A percentile compares a stretch with the other conserved stretches of the same genome.
Conservation (phyloP, 2,888 invertebrate species). For the Carabus problematicus region DNA sequence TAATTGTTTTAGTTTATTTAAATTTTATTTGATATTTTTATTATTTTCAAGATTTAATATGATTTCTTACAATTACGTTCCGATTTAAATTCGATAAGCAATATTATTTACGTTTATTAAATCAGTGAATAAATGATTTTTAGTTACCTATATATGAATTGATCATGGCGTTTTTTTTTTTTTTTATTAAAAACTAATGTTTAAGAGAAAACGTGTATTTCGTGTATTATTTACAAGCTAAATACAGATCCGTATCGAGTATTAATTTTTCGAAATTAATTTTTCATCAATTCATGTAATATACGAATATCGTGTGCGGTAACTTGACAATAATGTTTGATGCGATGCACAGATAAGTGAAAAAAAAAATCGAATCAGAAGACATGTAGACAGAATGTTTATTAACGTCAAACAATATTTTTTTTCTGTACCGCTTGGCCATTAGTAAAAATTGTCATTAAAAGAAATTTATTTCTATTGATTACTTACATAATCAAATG, state of each 20-base stretch:
- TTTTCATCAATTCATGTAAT: conserved; percentile 27
- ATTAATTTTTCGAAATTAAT: conserved; percentile 29
- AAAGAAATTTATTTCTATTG: conserved; percentile 23
- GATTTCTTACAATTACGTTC: too few species aligned
- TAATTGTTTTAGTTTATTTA: not conserved
- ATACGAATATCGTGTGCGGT: conserved; percentile 22
- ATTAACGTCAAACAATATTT: conserved; percentile 3
- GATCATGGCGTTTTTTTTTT: not conserved
- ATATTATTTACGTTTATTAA: not conserved
- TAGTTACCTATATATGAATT: conserved; percentile 11
- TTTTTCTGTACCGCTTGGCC: conserved; percentile 12
- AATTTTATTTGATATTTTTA: not conserved
- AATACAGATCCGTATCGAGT: not conserved
- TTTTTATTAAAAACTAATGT: not conserved
- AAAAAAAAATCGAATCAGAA: conserved; percentile 26
- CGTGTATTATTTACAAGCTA: not conserved
- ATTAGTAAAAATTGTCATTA: conserved; percentile 21
- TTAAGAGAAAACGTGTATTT: not conserved
- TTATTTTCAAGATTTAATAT: too few species aligned
- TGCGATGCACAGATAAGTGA: conserved; percentile 18
- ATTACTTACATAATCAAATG: not conserved
- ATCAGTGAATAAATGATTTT: conserved; percentile 14
- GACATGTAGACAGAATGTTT: not conserved
- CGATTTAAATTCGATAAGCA: not conserved
- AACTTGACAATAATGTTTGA: conserved; percentile 21